These are phyloP conservation scores for Pseudococcus jackbeardsleyi DNA, from an alignment of 2,888 invertebrate genomes.

Conservation along the genomic window DNA sequence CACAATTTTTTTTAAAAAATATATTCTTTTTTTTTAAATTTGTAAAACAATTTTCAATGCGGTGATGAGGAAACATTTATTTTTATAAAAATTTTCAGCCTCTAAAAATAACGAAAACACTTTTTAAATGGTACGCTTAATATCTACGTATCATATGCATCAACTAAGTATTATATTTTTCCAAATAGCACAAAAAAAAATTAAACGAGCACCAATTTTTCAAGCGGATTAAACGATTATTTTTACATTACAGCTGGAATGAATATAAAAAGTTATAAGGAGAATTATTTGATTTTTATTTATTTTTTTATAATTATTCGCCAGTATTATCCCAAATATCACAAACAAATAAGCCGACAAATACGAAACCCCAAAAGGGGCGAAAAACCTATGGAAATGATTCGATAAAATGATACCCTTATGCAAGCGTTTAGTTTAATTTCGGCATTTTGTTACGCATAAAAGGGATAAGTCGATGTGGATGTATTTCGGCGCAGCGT, in stretches of 20 bases:
- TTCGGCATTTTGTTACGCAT: neutral
- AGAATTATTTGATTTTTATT: neutral
- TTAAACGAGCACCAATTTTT: neutral
- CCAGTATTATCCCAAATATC: neutral
- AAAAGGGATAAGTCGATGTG: constrained; percentile 29
- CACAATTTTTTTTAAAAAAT: no score
- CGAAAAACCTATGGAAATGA: neutral
- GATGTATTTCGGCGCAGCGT: neutral
- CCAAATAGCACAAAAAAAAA: neutral
- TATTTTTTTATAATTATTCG: neutral
- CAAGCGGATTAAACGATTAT: neutral
- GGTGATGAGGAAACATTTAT: no score
- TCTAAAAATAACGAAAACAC: no score
- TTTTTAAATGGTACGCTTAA: no score
- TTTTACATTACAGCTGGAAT: neutral
- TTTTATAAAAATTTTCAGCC: no score
- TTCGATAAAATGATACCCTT: neutral
- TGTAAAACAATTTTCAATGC: no score
- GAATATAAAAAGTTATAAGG: neutral
- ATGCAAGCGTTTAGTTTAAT: neutral
- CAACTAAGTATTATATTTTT: neutral
- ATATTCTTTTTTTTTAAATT: no score
- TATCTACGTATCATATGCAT: no score
- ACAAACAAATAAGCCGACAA: neutral
- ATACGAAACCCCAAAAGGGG: neutral